Evolutionary conservation across 2,797 vertebrate species (phyloP).

Genomic region (Pangasius sanitwongsei): DNA sequence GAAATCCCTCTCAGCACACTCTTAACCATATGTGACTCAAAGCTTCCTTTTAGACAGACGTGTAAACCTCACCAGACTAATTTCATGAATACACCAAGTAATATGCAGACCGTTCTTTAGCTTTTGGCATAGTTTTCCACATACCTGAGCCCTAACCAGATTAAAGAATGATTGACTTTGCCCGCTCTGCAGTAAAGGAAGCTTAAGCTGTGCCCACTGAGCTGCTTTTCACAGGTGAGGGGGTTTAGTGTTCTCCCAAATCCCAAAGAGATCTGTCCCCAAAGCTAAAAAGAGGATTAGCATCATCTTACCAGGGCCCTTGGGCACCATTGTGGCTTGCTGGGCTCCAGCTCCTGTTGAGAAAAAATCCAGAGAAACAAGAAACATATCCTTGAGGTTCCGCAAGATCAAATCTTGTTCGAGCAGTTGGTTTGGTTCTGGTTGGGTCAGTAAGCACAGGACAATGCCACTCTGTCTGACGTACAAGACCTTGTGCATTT

Average conservation of each 20-base stretch:
- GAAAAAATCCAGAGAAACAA: slow-evolving; percentile 49
- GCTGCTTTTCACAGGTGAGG: slow-evolving; percentile 54
- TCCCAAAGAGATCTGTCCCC: slow-evolving; percentile 40
- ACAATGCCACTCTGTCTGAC: slow-evolving; percentile 44
- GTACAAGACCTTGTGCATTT: background rate
- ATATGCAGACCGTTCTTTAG: slow-evolving; percentile 9
- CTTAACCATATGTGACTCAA: slow-evolving; percentile 28
- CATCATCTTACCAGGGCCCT: slow-evolving; percentile 74
- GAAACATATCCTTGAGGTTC: slow-evolving; percentile 60
- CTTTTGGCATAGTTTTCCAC: slow-evolving; percentile 35
- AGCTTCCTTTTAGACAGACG: slow-evolving; percentile 27
- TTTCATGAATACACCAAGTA: slow-evolving; percentile 33
- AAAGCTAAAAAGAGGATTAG: slow-evolving; percentile 63
- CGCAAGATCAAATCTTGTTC: slow-evolving; percentile 43
- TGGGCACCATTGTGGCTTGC: slow-evolving; percentile 63
- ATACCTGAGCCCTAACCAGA: slow-evolving; percentile 51
- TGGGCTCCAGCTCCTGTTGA: slow-evolving; percentile 63
- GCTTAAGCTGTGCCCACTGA: slow-evolving; percentile 47
- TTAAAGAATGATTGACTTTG: slow-evolving; percentile 54
- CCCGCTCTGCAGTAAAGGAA: slow-evolving; percentile 45
- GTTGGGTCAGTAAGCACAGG: slow-evolving; percentile 30
- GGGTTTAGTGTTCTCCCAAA: slow-evolving; percentile 48
- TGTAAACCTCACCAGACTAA: slow-evolving; percentile 35
- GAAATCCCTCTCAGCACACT: slow-evolving; percentile 32
- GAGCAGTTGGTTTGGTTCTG: slow-evolving; percentile 27